Conservation (phyloP, 2,888 invertebrate genomes). For the Thalpophila matura region DNA sequence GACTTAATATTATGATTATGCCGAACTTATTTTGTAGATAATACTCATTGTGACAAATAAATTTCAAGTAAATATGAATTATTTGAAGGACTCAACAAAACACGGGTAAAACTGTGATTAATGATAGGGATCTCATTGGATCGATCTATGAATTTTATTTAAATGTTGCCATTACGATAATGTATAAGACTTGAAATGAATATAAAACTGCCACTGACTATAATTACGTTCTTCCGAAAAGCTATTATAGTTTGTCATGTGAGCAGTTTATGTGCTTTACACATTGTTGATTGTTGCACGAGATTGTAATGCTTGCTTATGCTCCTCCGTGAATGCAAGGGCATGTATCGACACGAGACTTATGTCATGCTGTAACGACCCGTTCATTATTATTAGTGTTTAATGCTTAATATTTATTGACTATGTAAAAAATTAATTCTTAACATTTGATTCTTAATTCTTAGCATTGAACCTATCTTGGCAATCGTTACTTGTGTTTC, state of each 20-base stretch:
- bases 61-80: constrained; percentile 34
- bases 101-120: constrained; percentile 51
- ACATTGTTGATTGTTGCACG: constrained; percentile 1
- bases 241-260: neutral
- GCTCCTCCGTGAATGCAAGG: neutral
- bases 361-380: constrained; percentile 9
- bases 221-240: constrained; percentile 1
- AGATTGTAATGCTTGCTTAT: constrained; percentile 5
- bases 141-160: constrained; percentile 40
- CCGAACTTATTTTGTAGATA: constrained; percentile 42
- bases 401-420: constrained; percentile 16
- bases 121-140: constrained; percentile 60
- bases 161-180: constrained; percentile 48
- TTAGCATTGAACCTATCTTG: constrained; percentile 1
- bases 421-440: constrained; percentile 11
- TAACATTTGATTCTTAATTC: neutral
- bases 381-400: constrained; percentile 13
- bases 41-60: constrained; percentile 46
- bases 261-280: constrained; percentile 8
- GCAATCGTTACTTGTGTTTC: neutral
- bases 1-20: constrained; percentile 11
- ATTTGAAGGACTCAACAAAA: constrained; percentile 30
- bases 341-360: constrained; percentile 4
- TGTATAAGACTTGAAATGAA: constrained; percentile 16
- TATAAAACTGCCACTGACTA: constrained; percentile 19